Percentiles rank a stretch among this genome's conserved stretches.
phyloP scores from a whole-genome alignment of 2,797 vertebrate genomes.

The Poeciliopsis turneri region DNA sequence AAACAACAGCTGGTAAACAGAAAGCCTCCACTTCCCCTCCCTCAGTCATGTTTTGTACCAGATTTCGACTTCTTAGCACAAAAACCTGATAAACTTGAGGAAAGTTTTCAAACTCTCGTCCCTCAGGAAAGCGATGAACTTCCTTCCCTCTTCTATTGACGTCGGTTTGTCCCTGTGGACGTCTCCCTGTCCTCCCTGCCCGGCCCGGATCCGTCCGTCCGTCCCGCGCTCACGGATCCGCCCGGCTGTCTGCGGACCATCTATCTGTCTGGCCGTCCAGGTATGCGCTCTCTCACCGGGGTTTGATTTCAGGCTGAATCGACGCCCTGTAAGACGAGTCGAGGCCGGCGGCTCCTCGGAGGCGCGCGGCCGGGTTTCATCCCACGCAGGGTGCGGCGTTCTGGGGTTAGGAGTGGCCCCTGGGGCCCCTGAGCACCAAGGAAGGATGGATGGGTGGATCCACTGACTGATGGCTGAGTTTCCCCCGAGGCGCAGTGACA shows the following conservation, averaged over 20 bases:
- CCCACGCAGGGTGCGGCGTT: constrained; percentile 70
- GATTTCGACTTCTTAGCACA: constrained; percentile 50
- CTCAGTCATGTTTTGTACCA: constrained; percentile 38
- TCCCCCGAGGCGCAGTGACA: constrained; percentile 68
- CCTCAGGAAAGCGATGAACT: constrained; percentile 58
- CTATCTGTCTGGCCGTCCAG: constrained; percentile 63
- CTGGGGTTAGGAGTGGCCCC: constrained; percentile 72
- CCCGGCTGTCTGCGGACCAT: constrained; percentile 51
- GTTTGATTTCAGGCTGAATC: constrained; percentile 82
- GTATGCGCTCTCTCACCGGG: constrained; percentile 72
- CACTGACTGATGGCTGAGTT: constrained; percentile 73
- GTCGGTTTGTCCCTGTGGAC: constrained; percentile 50
- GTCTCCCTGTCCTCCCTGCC: constrained; percentile 46
- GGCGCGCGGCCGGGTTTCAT: constrained; percentile 73
- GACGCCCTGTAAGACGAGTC: constrained; percentile 83
- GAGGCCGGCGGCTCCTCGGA: constrained; percentile 65
- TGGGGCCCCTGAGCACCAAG: constrained; percentile 59
- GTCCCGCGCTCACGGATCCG: constrained; percentile 46
- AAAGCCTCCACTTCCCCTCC: constrained; percentile 52
- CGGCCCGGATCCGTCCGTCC: constrained; percentile 51
- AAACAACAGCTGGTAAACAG: constrained; percentile 75
- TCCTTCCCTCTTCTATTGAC: constrained; percentile 60
- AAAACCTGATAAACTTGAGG: constrained; percentile 28
- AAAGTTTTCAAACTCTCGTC: constrained; percentile 26
- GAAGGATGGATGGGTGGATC: constrained; percentile 77